Evolutionary conservation across 1,140 invertebrate species (phyloP).

Genomic region (Microplitis demolitor): DNA sequence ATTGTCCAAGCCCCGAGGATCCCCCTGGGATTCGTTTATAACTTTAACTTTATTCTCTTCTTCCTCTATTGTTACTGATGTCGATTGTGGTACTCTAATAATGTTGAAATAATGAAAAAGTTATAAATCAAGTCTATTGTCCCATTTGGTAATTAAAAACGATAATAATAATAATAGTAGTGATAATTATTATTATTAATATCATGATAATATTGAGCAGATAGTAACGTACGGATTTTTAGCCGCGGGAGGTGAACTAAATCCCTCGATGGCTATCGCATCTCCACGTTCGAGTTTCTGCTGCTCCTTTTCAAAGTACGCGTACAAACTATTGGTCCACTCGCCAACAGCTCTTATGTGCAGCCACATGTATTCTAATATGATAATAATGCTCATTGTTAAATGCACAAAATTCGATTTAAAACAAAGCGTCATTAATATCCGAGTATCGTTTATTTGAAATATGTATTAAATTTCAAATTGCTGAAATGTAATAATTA

Average conservation of each 20-base stretch:
- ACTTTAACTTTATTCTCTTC: conserved; percentile 15
- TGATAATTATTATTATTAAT: too few species aligned
- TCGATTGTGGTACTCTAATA: conserved; percentile 21
- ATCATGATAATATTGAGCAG: background rate
- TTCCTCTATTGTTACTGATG: conserved; percentile 31
- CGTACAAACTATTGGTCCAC: conserved; percentile 91
- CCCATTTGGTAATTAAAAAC: background rate
- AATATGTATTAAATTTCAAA: too few species aligned
- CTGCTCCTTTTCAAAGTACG: conserved; percentile 85
- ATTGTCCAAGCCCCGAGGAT: conserved; percentile 43
- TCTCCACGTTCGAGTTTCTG: conserved; percentile 72
- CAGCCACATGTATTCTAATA: conserved; percentile 85
- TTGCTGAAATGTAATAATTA: too few species aligned
- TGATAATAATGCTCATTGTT: conserved; percentile 12
- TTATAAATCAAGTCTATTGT: background rate
- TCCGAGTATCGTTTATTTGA: too few species aligned
- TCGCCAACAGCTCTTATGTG: conserved; percentile 92
- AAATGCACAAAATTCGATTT: background rate
- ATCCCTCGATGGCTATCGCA: conserved; percentile 50
- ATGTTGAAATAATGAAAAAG: conserved; percentile 26
- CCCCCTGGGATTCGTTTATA: conserved; percentile 28
- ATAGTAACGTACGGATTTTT: conserved; percentile 42
- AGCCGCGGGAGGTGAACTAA: conserved; percentile 4
- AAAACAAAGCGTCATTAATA: too few species aligned
- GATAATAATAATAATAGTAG: background rate